These are phyloP conservation scores for Dicrostonyx torquatus DNA, from an alignment of 2,797 vertebrate genomes.

Conservation along the genomic window DNA sequence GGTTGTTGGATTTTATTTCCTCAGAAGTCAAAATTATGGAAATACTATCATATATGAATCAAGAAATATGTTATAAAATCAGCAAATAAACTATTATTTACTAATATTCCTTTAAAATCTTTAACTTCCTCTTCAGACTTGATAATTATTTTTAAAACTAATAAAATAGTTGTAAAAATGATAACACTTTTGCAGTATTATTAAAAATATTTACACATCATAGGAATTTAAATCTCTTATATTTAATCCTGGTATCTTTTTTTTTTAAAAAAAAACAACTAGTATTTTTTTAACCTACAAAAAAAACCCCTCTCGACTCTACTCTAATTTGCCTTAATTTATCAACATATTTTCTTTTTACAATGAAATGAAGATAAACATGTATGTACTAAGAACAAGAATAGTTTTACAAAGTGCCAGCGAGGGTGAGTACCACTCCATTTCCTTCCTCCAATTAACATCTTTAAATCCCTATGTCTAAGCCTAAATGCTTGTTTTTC, in stretches of 20 bases:
- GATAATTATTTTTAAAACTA: background rate
- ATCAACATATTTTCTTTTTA: background rate
- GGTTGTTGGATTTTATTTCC: background rate
- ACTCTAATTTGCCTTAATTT: background rate
- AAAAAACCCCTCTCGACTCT: background rate
- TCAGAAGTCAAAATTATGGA: constrained; percentile 4
- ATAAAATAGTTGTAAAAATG: background rate
- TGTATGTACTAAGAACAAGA: background rate
- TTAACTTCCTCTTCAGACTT: background rate
- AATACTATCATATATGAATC: background rate
- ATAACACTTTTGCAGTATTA: background rate
- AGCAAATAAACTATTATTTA: background rate
- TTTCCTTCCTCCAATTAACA: background rate
- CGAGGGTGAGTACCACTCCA: background rate
- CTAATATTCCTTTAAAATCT: background rate
- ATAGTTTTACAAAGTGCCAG: background rate
- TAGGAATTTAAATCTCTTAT: background rate
- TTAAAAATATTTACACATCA: background rate
- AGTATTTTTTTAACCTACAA: background rate
- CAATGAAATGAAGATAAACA: background rate
- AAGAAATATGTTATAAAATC: background rate
- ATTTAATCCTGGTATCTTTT: background rate
- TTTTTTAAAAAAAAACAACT: background rate
- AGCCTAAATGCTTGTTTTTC: background rate
- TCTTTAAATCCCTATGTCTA: background rate